A percentile compares a stretch with the other conserved stretches of the same genome.
Evolutionary conservation across 1,140 invertebrate species (phyloP).

Genomic region (Mamestra configurata): DNA sequence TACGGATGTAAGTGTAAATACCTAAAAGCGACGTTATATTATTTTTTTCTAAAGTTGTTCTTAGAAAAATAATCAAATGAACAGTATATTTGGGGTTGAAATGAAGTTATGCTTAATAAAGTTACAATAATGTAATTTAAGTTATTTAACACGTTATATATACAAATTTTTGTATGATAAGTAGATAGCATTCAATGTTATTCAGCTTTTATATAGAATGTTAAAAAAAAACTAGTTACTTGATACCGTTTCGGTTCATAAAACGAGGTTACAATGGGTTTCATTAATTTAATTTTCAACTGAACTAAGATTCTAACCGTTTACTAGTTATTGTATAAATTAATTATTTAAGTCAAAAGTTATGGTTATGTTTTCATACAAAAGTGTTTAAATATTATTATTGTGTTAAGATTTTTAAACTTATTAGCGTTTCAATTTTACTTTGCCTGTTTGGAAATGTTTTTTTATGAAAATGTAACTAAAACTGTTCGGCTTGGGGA

Average conservation of each 20-base stretch:
- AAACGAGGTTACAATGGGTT: slow-evolving; percentile 48
- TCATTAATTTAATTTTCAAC: slow-evolving; percentile 42
- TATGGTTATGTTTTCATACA: slow-evolving; percentile 43
- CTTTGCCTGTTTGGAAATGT: slow-evolving; percentile 3
- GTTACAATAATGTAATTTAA: slow-evolving; percentile 62
- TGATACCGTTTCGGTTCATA: slow-evolving; percentile 38
- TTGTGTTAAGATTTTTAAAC: slow-evolving; percentile 33
- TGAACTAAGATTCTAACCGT: slow-evolving; percentile 41
- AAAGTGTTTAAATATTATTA: slow-evolving; percentile 24
- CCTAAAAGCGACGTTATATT: neutral
- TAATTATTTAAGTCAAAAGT: slow-evolving; percentile 39
- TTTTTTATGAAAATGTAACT: slow-evolving; percentile 47
- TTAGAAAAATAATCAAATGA: slow-evolving; percentile 9
- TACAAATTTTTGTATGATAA: slow-evolving; percentile 70
- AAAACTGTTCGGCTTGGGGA: slow-evolving; percentile 1
- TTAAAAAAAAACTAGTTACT: slow-evolving; percentile 45
- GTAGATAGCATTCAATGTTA: slow-evolving; percentile 67
- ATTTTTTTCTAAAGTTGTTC: slow-evolving; percentile 21
- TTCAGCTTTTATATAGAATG: slow-evolving; percentile 50
- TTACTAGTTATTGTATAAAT: slow-evolving; percentile 49
- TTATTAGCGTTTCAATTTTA: slow-evolving; percentile 29
- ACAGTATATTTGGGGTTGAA: slow-evolving; percentile 49
- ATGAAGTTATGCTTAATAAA: slow-evolving; percentile 61
- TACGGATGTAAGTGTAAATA: neutral
- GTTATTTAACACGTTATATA: slow-evolving; percentile 69